phyloP scores from a whole-genome alignment of 1,140 invertebrate genomes.

The Achatina immaculata region DNA sequence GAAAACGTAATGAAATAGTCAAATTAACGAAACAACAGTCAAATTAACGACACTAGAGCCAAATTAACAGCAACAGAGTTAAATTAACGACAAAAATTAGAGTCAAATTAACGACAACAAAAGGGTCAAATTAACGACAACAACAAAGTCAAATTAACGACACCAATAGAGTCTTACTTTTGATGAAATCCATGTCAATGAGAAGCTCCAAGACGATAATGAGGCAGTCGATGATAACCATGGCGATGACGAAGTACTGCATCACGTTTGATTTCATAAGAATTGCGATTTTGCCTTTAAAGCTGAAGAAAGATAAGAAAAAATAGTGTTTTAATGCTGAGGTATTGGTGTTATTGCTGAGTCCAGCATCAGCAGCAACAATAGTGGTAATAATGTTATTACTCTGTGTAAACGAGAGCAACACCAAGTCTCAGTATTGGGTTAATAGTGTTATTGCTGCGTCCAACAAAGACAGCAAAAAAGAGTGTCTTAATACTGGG shows the following conservation, averaged over 20 bases:
- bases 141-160: not conserved
- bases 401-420: too few relatives aligned
- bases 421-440: too few relatives aligned
- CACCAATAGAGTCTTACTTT: constrained; percentile 36
- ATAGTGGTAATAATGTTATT: too few relatives aligned
- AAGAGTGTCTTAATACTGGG: too few relatives aligned
- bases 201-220: constrained; percentile 57
- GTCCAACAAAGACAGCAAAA: too few relatives aligned
- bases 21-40: not conserved
- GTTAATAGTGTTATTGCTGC: too few relatives aligned
- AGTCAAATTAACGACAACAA: not conserved
- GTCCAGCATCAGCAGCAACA: too few relatives aligned
- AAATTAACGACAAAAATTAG: not conserved
- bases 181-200: constrained; percentile 52
- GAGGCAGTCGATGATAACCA: constrained; percentile 56
- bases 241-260: constrained; percentile 47
- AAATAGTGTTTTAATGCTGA: too few relatives aligned
- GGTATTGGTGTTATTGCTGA: too few relatives aligned
- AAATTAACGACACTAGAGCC: not conserved
- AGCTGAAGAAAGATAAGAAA: constrained; percentile 31
- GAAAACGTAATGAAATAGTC: too few relatives aligned
- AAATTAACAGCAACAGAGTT: not conserved
- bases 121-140: not conserved
- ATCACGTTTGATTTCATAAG: constrained; percentile 43
- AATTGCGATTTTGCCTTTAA: constrained; percentile 39